Conservation (phyloP, 2,797 vertebrate species). For the Sylvia borin region DNA sequence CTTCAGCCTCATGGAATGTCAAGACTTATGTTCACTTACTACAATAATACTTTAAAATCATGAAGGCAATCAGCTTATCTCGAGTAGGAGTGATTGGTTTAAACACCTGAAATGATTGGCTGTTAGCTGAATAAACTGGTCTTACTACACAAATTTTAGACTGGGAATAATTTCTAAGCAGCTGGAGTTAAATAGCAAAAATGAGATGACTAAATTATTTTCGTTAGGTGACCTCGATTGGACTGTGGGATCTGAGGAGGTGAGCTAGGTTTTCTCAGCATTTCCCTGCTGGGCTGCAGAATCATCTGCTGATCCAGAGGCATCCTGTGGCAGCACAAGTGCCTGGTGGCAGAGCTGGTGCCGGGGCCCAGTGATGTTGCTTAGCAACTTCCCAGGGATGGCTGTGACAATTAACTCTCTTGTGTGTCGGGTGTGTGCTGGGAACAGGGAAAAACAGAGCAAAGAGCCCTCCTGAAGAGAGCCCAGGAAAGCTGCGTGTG, state of each 20-base stretch:
- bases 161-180: background rate
- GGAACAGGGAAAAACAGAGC: background rate
- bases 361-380: slow-evolving; percentile 3
- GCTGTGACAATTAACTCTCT: background rate
- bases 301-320: background rate
- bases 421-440: background rate
- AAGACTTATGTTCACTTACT: background rate
- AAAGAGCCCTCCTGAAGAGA: background rate
- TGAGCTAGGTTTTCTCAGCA: background rate
- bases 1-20: background rate
- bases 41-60: background rate
- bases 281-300: background rate
- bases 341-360: background rate
- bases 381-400: slow-evolving; percentile 52
- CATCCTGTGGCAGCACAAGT: background rate
- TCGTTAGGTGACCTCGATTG: background rate
- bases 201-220: background rate
- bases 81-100: background rate
- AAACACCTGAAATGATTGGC: background rate
- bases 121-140: background rate
- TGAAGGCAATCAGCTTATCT: background rate
- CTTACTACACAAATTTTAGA: background rate
- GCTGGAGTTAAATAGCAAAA: background rate
- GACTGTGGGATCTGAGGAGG: background rate
- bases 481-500: background rate